A percentile compares a stretch with the other conserved stretches of the same genome.
These are phyloP conservation scores for Onychomys leucogaster DNA, from an alignment of 2,797 vertebrate species.

Conservation along the genomic window DNA sequence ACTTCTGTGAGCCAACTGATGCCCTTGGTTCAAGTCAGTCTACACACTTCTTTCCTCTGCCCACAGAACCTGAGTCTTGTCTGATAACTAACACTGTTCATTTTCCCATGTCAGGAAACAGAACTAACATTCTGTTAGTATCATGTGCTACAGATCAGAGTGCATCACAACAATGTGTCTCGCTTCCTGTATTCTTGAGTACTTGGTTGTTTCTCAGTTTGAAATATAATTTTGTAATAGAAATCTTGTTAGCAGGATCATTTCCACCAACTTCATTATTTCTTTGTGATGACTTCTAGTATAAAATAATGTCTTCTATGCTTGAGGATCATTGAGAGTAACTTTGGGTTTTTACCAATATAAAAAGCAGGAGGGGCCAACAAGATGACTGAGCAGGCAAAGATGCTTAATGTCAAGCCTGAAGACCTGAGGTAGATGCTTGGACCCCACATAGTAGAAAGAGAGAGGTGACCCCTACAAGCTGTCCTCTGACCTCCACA, in stretches of 20 bases:
- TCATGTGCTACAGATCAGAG: neutral
- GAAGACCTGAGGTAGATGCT: neutral
- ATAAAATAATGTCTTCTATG: neutral
- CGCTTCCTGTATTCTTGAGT: neutral
- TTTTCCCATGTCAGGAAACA: neutral
- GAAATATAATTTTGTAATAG: neutral
- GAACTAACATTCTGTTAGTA: neutral
- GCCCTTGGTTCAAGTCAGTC: neutral
- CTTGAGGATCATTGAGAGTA: neutral
- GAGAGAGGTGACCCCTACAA: neutral
- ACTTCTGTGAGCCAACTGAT: too few relatives aligned
- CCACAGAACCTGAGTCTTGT: neutral
- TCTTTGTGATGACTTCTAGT: neutral
- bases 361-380: neutral
- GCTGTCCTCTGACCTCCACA: neutral
- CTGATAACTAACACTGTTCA: too few relatives aligned
- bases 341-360: neutral
- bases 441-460: neutral
- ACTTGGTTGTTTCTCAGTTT: neutral
- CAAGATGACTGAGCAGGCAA: neutral
- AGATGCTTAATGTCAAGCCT: neutral
- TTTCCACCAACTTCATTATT: neutral
- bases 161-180: neutral
- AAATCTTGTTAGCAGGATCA: neutral
- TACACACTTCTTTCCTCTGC: neutral